Evolutionary conservation across 2,113 vertebrate genomes (phyloP), one percentile per base, ranked within the genome.

Genomic region (Baryphthengus martii): DNA sequence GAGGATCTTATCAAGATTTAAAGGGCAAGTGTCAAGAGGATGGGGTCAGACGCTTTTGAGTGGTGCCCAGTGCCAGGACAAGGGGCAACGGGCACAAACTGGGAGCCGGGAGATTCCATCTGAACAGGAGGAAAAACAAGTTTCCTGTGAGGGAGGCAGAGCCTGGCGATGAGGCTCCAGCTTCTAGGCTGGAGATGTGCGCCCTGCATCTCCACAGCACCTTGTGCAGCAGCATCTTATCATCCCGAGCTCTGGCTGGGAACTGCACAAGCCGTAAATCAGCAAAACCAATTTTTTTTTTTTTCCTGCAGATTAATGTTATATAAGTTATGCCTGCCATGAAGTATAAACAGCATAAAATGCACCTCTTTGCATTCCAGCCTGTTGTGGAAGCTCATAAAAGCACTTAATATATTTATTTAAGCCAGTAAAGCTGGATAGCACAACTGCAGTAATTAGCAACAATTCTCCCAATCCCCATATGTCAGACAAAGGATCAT

Each of bases 321-420:
- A 62, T 25, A 4, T 23, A 78, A 78, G 40, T 74, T 72, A 24
- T 52, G 75, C 65, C 55, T 86, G 88, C 80, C 70, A 79, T 85
- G 79, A 87, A 84, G 40, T 53, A 42, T 65, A 77, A 90, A 82
- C 44, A 65, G 79, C 90, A 88, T 68, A 78, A 95, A 92, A 65
- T 31, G 80, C 95, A 89, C 80, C 83, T 93, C 88, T 92, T 75
- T 50, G 70, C 90, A 82, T 95, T 92, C 76, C 70, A 93, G 76
- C 3, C 0, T 24, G 45, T 61, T 84, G 86, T 68, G 77, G 77
- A 91, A 94, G 92, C 85, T 72, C 92, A 68, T 94, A 93, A 96
- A 95, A 93, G 86, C 80, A 89, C 93, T 95, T 96, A 96, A 94
- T 92, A 81, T 87, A 93, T 96, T 96, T 95, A 95, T 96, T 96